Conservation (phyloP, 2,888 invertebrate species). For the Chloroclystis v-ata region DNA sequence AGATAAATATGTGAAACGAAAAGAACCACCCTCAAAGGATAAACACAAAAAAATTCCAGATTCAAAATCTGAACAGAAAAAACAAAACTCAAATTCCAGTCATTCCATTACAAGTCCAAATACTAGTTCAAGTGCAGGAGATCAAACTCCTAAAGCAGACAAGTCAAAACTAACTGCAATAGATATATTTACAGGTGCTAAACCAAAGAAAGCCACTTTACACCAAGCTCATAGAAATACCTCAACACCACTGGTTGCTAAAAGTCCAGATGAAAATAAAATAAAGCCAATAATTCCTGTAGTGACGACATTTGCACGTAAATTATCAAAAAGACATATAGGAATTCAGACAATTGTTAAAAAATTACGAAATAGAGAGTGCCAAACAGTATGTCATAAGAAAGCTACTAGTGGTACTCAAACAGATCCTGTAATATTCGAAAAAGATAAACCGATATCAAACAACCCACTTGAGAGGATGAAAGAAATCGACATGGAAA, state of each 20-base stretch:
- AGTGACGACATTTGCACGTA: slow-evolving; percentile 28
- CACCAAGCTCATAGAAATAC: slow-evolving; percentile 62
- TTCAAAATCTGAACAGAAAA: slow-evolving; percentile 31
- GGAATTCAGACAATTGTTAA: slow-evolving; percentile 48
- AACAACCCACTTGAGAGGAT: slow-evolving; percentile 73
- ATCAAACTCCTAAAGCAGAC: slow-evolving; percentile 47
- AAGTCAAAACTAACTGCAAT: slow-evolving; percentile 59
- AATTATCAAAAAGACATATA: slow-evolving; percentile 39
- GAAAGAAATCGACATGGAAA: slow-evolving; percentile 79
- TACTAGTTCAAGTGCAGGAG: slow-evolving; percentile 33
- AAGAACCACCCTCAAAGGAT: slow-evolving; percentile 48
- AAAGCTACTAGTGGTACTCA: slow-evolving; percentile 41
- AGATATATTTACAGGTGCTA: slow-evolving; percentile 55
- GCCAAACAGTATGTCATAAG: slow-evolving; percentile 49
- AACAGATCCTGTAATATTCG: slow-evolving; percentile 44
- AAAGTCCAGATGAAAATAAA: slow-evolving; percentile 37
- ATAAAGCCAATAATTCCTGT: slow-evolving; percentile 32
- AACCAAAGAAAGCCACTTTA: slow-evolving; percentile 46
- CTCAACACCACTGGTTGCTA: slow-evolving; percentile 30
- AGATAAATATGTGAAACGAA: slow-evolving; percentile 66
- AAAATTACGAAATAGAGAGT: slow-evolving; percentile 43
- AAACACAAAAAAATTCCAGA: slow-evolving; percentile 8
- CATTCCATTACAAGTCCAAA: slow-evolving; percentile 53
- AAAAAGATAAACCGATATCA: slow-evolving; percentile 33
- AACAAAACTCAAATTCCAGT: slow-evolving; percentile 46